Percentiles rank a stretch among this genome's conserved stretches.
Conservation (phyloP, 2,797 vertebrate species). For the Poeciliopsis paucimaculata region DNA sequence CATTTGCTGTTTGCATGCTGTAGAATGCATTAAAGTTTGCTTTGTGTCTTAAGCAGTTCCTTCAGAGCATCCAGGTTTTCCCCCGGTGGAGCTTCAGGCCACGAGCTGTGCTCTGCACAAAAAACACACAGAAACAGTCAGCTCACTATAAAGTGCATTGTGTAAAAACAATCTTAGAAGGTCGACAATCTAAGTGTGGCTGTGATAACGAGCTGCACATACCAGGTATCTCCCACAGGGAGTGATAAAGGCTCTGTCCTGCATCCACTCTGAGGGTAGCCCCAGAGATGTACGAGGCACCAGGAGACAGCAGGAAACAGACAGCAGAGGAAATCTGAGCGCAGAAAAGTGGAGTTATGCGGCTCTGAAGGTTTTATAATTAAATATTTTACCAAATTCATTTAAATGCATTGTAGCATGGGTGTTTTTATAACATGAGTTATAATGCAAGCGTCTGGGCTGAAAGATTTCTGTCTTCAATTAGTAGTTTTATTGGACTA, state of each 20-base stretch:
- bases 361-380: not conserved
- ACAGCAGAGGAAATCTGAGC: constrained; percentile 88
- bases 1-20: not conserved
- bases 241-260: constrained; percentile 84
- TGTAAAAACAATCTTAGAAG: not conserved
- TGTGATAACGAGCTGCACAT: constrained; percentile 9
- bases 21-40: constrained; percentile 71
- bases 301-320: constrained; percentile 93
- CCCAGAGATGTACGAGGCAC: constrained; percentile 91
- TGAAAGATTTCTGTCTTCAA: not conserved
- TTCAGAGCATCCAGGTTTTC: constrained; percentile 81
- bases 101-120: constrained; percentile 87
- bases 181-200: not conserved
- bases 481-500: not conserved
- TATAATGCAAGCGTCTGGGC: not conserved
- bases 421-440: not conserved
- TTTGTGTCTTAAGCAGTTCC: constrained; percentile 74
- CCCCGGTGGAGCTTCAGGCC: constrained; percentile 85
- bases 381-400: not conserved
- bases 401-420: not conserved
- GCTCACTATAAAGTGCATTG: not conserved
- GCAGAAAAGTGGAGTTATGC: not conserved
- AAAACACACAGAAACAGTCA: constrained; percentile 10
- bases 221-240: constrained; percentile 82
- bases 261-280: constrained; percentile 89